phyloP scores from a whole-genome alignment of 2,113 vertebrate genomes.

The Psittacula cyanocephala region DNA sequence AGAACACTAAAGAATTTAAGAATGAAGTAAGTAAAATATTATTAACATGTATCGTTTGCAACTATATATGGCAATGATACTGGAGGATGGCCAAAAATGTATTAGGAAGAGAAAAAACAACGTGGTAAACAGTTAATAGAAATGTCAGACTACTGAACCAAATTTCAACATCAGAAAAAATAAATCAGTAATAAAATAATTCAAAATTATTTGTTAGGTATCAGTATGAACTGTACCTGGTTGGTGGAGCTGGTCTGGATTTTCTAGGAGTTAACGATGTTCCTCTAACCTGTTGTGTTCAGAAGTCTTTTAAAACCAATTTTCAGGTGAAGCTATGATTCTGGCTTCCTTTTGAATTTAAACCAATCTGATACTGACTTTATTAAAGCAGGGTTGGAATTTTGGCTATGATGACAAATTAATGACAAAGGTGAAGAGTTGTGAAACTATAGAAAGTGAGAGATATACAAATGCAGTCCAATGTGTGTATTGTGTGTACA shows the following conservation, averaged over 20 bases:
- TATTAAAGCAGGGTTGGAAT: background rate
- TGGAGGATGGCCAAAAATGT: background rate
- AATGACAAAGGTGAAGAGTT: background rate
- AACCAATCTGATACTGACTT: background rate
- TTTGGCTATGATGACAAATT: background rate
- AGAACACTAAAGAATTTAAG: background rate
- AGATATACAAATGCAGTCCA: background rate
- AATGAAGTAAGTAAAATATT: background rate
- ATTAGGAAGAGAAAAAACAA: background rate
- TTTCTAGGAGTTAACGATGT: background rate
- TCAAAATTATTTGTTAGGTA: background rate
- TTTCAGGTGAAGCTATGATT: background rate
- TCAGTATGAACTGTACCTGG: background rate
- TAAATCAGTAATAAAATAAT: background rate
- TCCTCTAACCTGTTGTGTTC: background rate
- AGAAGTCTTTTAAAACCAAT: background rate
- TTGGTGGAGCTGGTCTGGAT: background rate
- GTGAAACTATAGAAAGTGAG: background rate
- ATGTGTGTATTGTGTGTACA: rapidly evolving
- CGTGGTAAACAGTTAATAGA: background rate
- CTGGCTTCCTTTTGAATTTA: background rate
- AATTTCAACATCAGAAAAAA: background rate
- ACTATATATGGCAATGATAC: background rate
- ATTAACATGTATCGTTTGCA: background rate
- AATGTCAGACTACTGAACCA: background rate